Percentiles rank a stretch among this genome's conserved stretches.
These are phyloP conservation scores for Brevimyrus niger DNA, from an alignment of 2,113 vertebrate genomes.

Conservation along the genomic window DNA sequence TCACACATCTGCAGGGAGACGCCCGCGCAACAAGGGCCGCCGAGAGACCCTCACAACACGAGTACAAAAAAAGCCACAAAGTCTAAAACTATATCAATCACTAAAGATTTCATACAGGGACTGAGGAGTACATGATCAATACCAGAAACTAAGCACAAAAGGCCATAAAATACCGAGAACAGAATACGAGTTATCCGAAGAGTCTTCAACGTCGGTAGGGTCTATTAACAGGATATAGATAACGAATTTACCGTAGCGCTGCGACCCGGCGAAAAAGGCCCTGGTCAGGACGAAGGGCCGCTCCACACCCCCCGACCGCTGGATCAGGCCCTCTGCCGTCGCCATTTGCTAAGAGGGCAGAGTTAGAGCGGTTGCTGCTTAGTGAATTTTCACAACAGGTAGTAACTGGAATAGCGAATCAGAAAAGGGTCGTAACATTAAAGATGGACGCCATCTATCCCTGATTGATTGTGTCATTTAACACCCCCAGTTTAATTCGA, in stretches of 20 bases:
- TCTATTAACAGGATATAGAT: neutral
- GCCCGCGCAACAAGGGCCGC: neutral
- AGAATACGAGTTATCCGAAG: neutral
- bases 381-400: neutral
- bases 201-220: neutral
- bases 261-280: slow-evolving; percentile 81
- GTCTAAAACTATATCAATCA: neutral
- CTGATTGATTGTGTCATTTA: neutral
- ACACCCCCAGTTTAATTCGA: neutral
- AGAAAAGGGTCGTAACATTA: neutral
- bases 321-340: slow-evolving; percentile 69
- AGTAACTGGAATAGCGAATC: neutral
- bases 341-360: slow-evolving; percentile 74
- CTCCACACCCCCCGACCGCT: slow-evolving; percentile 72
- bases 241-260: slow-evolving; percentile 68
- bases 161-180: neutral
- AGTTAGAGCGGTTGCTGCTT: neutral
- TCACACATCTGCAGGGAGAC: neutral
- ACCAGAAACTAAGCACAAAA: neutral
- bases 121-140: neutral
- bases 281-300: slow-evolving; percentile 79
- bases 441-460: neutral
- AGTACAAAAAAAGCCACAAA: neutral
- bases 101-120: neutral
- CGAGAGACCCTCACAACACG: neutral